These are phyloP conservation scores for Rotaria macrura DNA, from an alignment of 2,888 invertebrate species.

Conservation along the genomic window DNA sequence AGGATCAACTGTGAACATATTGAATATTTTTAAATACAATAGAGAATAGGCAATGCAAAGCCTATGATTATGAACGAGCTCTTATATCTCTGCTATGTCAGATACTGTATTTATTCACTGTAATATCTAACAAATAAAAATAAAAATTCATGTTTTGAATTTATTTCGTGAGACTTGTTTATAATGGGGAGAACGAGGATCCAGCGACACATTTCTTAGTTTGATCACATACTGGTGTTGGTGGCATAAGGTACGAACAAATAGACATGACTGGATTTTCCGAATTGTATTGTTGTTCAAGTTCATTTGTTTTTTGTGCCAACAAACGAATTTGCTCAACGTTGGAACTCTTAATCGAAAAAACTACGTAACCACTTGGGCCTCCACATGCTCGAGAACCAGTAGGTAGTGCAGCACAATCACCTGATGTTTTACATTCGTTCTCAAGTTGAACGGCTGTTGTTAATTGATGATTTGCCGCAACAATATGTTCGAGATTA, in stretches of 20 bases:
- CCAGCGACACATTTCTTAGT: not conserved
- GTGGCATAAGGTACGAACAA: not conserved
- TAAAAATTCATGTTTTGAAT: not conserved
- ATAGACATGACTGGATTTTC: not conserved
- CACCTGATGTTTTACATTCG: not conserved
- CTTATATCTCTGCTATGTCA: not conserved
- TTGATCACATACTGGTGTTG: not conserved
- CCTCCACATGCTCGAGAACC: slow-evolving; percentile 5
- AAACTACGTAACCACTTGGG: not conserved
- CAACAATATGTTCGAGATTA: not conserved
- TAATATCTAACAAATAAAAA: not conserved
- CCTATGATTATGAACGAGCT: not conserved
- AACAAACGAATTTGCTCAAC: not conserved
- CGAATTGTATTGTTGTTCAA: not conserved
- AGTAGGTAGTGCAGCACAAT: not conserved
- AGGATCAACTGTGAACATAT: no score
- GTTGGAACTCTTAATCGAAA: not conserved
- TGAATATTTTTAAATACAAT: no score
- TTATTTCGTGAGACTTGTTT: not conserved
- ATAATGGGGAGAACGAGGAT: not conserved
- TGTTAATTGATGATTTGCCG: not conserved
- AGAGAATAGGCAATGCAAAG: no score
- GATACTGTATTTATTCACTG: not conserved
- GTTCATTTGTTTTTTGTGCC: not conserved
- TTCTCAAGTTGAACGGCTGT: not conserved